Evolutionary conservation across 2,113 vertebrate species (phyloP), one percentile per base, ranked within the genome.

Genomic region (Micromys minutus): DNA sequence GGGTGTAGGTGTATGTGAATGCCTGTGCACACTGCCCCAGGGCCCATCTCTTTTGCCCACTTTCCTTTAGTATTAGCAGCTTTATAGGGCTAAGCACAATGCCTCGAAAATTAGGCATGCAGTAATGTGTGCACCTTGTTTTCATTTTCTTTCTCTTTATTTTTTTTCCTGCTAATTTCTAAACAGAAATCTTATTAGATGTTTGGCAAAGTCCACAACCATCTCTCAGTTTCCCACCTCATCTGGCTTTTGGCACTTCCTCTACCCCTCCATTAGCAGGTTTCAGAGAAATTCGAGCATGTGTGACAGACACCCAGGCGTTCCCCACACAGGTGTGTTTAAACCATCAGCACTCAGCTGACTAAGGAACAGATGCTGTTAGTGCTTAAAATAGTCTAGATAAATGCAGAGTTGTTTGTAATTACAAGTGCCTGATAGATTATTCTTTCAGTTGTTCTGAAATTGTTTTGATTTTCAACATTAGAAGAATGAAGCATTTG

Each of bases 401-500:
- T 87, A 94, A 89, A 76, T 74, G 21, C n/a, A 89, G 74, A 88
- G 2, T 87, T 81, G 11, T 74, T 55, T 85, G 31, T 93, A 81
- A 81, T 88, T 94, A 47, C 61, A 57, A 69, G 9, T 93, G 45
- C 57, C 36, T 85, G 50, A 61, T 91, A 83, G 75, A 61, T 86
- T 29, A 81, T 0, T 45, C 87, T 91, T 96, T 90, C 39, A 89
- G 55, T 59, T 22, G 87, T 89, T 76, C 45, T 88, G 76, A 95
- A 81, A 59, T 85, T 86, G 47, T 74, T 93, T 95, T 92, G 50
- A 92, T 95, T 77, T 86, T 91, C 81, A 95, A 72, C 67, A 39
- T 69, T 94, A 87, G 22, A 65, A 79, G 94, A 94, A 63, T 89
- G 57, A 87, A 75, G 52, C 26, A 74, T 61, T 24, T 57, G 75